Conservation (phyloP, 2,888 invertebrate genomes). For the Lasioglossum villosulum region DNA sequence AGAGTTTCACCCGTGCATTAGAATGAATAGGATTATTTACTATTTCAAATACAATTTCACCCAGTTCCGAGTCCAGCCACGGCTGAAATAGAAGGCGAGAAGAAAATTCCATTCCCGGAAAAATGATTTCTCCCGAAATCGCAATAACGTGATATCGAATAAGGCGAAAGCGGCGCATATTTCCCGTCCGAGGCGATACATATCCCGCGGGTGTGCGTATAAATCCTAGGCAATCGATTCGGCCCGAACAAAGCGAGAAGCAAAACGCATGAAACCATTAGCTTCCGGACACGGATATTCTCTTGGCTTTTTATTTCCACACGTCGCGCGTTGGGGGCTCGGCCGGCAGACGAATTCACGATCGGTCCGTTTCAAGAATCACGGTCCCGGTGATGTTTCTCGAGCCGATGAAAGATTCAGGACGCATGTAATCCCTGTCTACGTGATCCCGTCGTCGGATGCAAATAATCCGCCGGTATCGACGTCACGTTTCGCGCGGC, state of each 20-base stretch:
- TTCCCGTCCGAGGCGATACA: not conserved
- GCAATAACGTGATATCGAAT: not conserved
- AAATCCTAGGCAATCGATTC: not conserved
- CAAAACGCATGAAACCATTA: not conserved
- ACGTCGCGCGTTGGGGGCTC: not conserved
- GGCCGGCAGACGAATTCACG: not conserved
- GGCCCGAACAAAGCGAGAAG: not conserved
- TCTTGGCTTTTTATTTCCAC: not conserved
- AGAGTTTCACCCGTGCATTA: too few relatives aligned
- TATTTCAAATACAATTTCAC: too few relatives aligned
- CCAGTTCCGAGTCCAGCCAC: too few relatives aligned
- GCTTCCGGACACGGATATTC: not conserved
- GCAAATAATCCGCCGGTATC: slow-evolving; percentile 50
- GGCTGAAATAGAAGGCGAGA: not conserved
- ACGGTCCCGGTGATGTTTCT: slow-evolving; percentile 33
- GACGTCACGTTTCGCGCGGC: slow-evolving; percentile 40
- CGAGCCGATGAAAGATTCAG: slow-evolving; percentile 54
- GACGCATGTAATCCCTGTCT: slow-evolving; percentile 46
- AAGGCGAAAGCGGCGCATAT: not conserved
- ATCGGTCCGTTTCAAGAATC: slow-evolving; percentile 26
- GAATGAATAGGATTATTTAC: too few relatives aligned
- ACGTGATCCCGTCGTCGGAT: slow-evolving; percentile 47
- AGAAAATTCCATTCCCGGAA: not conserved
- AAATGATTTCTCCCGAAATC: not conserved
- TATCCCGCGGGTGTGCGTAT: not conserved